Percentiles rank a stretch among this genome's conserved stretches.
These are phyloP conservation scores for Mobula hypostoma DNA, from an alignment of 2,113 vertebrate species.

Conservation along the genomic window DNA sequence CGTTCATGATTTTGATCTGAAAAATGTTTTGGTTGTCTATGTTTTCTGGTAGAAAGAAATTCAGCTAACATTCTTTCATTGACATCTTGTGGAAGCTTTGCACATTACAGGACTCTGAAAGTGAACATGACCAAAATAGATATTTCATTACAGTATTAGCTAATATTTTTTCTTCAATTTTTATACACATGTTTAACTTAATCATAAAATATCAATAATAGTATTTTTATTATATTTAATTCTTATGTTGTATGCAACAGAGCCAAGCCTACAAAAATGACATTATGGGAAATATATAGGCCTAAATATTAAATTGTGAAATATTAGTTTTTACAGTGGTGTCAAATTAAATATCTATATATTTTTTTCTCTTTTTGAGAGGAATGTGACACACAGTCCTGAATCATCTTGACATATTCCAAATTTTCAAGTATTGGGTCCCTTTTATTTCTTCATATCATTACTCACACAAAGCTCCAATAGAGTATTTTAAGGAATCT, in stretches of 20 bases:
- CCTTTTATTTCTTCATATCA: too few relatives aligned
- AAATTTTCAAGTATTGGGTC: too few relatives aligned
- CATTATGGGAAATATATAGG: too few relatives aligned
- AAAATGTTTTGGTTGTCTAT: background rate
- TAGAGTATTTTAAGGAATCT: too few relatives aligned
- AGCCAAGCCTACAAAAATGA: background rate
- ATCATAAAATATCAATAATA: background rate
- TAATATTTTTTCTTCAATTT: background rate
- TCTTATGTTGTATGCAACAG: background rate
- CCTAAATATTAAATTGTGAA: background rate
- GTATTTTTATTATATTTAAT: background rate
- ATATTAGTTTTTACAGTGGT: too few relatives aligned
- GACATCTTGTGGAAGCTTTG: constrained; percentile 16
- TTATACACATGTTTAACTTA: background rate
- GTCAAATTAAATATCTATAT: too few relatives aligned
- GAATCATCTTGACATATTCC: too few relatives aligned
- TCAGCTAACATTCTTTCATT: background rate
- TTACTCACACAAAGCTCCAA: too few relatives aligned
- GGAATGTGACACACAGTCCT: too few relatives aligned
- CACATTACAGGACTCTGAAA: background rate
- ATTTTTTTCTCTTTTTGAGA: too few relatives aligned
- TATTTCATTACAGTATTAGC: background rate
- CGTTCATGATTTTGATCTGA: background rate
- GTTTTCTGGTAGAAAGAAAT: background rate
- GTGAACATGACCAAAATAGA: background rate